Base-by-base conservation (phyloP, 2,113 vertebrate species). In the Gopherus flavomarginatus region DNA sequence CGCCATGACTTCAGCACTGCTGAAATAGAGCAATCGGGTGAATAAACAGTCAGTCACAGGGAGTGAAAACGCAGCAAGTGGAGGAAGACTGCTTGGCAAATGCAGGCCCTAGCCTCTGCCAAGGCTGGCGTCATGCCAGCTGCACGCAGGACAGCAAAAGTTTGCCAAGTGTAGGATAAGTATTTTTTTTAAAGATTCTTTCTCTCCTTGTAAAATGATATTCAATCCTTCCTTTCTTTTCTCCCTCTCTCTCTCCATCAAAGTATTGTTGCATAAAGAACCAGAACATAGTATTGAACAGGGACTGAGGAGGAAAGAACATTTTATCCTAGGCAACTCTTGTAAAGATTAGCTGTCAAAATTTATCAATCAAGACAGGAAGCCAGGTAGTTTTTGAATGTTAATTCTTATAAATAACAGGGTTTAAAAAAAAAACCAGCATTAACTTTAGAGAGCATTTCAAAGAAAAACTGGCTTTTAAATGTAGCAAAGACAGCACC, bases 31-130 rank as follows among this genome's bases (percentile, higher is more conserved):
- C 89, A 90, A 95, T 97, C 95, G 96, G 96, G 97, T 97, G 96
- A 97, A 96, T 78, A 96, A 96, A 96, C 89, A 92, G 91, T 57
- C 47, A 59, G 96, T 94, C 95, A 83, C 57, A 93, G 85, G 49
- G 91, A 88, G 87, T 5, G 89, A 91, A 87, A 95, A 88, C 0
- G 49, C 6, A 49, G 95, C 94, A 78, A 94, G 94, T 62, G 82
- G 88, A 94, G 85, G 85, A 96, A 97, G 95, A 91, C 95, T 98
- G 98, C 98, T 38, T 98, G 98, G 99, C 98, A 99, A 98, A 98
- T 75, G 1, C 65, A 95, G 86, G 91, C 83, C 22, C 19, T 1
- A 5, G 88, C 89, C 96, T 50, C 81, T 80, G 96, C 97, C 96
- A 96, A 96, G 92, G 82, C 65, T 97, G 98, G 98, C 97, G 86